Evolutionary conservation across 2,888 invertebrate genomes (phyloP), one percentile per base, ranked within the genome.

Genomic region (Meliscaeva auricollis): DNA sequence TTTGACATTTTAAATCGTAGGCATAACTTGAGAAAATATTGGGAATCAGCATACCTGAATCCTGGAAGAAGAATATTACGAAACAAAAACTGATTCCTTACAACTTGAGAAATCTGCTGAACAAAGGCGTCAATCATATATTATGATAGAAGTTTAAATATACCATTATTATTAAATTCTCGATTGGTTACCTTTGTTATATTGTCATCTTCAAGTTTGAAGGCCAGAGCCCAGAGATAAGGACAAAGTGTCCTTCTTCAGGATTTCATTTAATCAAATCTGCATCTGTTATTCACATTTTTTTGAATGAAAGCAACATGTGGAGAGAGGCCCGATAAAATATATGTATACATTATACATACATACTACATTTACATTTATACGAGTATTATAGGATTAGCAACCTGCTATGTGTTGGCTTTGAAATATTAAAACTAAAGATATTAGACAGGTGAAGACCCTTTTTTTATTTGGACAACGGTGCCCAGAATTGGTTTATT

Each of bases 151-250:
- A 17, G 44, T 54, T 70, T 77, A 70, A 62, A 77, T 77, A 77
- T n/a, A 77, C 54, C 44, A 44, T 62, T 70, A 44, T 62, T 70
- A 77, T 70, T 72, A 54, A 62, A 77, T 77, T 77, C 62, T 70
- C 70, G 54, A 22, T 62, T 22, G 9, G 15, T 54, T 62, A 52
- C 77, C 62, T 77, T 70, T 70, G 32, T 44, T 70, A 60, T 20
- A 41, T 44, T 58, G 41, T 44, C 52, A 44, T 41, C 22, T 8
- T 44, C 4, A 7, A 52, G 4, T 44, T 9, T 22, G n/a, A 17
- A 6, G 3, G 48, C 11, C 46, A 50, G 3, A 32, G 26, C 26
- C 26, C 41, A 41, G 38, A 75, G 3, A 58, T 11, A 35, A 38
- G 3, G 13, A 38, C 13, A 58, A 62, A 52, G n/a, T 11, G 35